These are phyloP conservation scores for Mus spretus DNA, from an alignment of 2,797 vertebrate genomes.

Conservation along the genomic window DNA sequence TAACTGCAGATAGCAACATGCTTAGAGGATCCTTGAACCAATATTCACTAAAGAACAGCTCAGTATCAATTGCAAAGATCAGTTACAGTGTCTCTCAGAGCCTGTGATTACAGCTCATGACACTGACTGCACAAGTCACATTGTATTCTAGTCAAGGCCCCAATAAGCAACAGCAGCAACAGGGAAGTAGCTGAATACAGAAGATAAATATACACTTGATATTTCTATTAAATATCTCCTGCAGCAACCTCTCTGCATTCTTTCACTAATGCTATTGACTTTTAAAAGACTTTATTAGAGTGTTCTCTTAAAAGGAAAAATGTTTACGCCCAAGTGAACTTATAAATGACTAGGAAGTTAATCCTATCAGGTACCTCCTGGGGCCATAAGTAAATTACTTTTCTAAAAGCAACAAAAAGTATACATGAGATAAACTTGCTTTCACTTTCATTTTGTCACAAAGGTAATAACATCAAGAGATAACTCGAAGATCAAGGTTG, in stretches of 20 bases:
- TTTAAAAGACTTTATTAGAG: slow-evolving; percentile 54
- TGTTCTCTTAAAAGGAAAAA: slow-evolving; percentile 49
- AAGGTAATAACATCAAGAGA: background rate
- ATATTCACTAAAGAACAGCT: background rate
- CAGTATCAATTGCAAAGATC: background rate
- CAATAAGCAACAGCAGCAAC: background rate
- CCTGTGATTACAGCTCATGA: background rate
- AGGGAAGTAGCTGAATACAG: background rate
- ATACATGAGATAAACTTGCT: background rate
- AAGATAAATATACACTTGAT: background rate
- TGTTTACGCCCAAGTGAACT: slow-evolving; percentile 19
- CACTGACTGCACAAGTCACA: background rate
- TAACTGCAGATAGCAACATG: background rate
- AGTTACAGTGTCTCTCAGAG: background rate
- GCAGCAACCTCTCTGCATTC: slow-evolving; percentile 36
- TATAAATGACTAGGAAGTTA: slow-evolving; percentile 8
- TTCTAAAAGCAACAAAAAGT: slow-evolving; percentile 40
- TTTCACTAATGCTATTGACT: slow-evolving; percentile 47
- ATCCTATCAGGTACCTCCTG: slow-evolving; percentile 11
- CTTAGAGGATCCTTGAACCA: background rate
- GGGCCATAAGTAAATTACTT: background rate
- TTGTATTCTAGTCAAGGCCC: background rate
- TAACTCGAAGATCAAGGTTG: background rate
- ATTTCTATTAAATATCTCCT: slow-evolving; percentile 40
- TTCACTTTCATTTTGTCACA: slow-evolving; percentile 21